Base-by-base conservation (phyloP, 2,113 vertebrate genomes). In the Odobenus rosmarus region DNA sequence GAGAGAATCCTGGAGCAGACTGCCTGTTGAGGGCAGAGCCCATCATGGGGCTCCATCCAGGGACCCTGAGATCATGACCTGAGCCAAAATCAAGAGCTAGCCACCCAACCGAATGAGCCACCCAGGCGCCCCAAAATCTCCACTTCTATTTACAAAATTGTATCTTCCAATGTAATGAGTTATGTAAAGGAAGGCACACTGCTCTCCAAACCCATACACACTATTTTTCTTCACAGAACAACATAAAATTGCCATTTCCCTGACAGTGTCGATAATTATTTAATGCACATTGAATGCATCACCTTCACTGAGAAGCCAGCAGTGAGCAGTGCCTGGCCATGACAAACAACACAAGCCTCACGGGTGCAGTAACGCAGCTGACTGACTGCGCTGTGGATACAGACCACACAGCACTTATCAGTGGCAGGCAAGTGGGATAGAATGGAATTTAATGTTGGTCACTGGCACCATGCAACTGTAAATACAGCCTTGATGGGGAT, bases 201-300 rank as follows among this genome's bases (percentile, higher is more conserved):
- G 26, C 76, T 72, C 36, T 86, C 55, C n/a, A 71, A 67, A 96
- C 81, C 55, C 21, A 82, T 69, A 55, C 10, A 31, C 67, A 64
- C 55, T 46, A 31, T 74, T 93, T 91, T 90, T 81, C 62, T 96
- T 85, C 93, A 89, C 26, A 13, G 23, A 64, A 96, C 80, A 39
- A 67, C 4, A 11, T n/a, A 51, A 76, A 95, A 92, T 49, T 55
- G 39, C 31, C 69, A 62, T 64, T 49, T 94, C 16, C 19, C 1
- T 55, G 82, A 90, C 46, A 96, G 69, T 13, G 88, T 80, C 26
- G 10, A 51, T 92, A 90, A 95, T 93, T 95, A 71, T 61, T 83
- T 81, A 89, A 91, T 83, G 51, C 57, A 49, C 76, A 87, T 36
- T 53, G 95, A 93, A 71, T 39, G 28, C 0, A 5, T 16, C 1